Base-by-base conservation (phyloP, 2,113 vertebrate species). In the Hydrochoerus hydrochaeris region DNA sequence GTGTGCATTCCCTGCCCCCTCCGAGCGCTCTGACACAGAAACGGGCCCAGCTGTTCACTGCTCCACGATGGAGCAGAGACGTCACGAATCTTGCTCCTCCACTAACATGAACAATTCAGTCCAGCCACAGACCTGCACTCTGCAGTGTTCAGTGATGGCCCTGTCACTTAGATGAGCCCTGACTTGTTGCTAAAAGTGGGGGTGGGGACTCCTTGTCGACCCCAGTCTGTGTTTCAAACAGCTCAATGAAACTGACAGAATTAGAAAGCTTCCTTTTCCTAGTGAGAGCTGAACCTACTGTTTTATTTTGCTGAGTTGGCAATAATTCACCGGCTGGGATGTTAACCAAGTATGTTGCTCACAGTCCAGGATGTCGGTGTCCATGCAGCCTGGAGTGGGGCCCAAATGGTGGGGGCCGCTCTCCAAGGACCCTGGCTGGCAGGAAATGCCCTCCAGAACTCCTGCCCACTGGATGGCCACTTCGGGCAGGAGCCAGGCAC, bases 301-400 rank as follows among this genome's bases (percentile, higher is more conserved):
- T 73, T 97, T 93, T 97, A 94, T 96, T 96, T 91, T 96, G 93
- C 96, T 52, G 58, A 82, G 69, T 91, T 95, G 96, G 83, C 92
- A 85, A 89, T 46, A 80, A 82, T 77, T 58, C 52, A 16, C 90
- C 90, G 89, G 78, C 90, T 46, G 60, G 85, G 63, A 85, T 96
- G 96, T 97, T 97, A 97, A 95, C 94, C 85, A 87, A 35, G 46
- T 95, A 95, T 89, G 88, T 97, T 90, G 69, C 91, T 94, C 88
- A 92, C 35, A 28, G 83, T 41, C 85, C 87, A 97, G 92, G 95
- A 95, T 94, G 49, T 35, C 46, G 41, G 67, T 41, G 24, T 46
- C 63, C 85, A 90, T 0, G 4, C 54, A 54, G 60, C 54, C 71
- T 81, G 14, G 87, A 83, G 20, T 83, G 46, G 5, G 0, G 0